Evolutionary conservation across 1,140 invertebrate genomes (phyloP), one percentile per base, ranked within the genome.

Genomic region (Xylocopa sonorina): DNA sequence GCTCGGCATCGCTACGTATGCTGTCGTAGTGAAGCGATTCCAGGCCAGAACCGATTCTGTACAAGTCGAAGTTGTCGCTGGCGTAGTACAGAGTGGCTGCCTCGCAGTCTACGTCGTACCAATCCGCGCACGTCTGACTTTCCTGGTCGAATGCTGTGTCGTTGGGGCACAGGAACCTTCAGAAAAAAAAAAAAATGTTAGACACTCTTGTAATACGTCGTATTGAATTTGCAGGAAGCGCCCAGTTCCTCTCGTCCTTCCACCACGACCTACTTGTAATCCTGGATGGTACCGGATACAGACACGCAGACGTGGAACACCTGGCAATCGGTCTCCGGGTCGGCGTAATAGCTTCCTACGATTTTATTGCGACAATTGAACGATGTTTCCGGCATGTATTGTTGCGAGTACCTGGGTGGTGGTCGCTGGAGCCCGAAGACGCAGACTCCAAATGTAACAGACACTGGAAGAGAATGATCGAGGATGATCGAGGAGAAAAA

Each of bases 111-210:
- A 98, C 96, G 88, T 98, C 97, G 78, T 96, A 96, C 97, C 97
- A 98, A 88, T 97, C 96, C 60, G 97, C 97, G 90, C 97, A 98
- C 32, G 97, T 98, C 91, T 98, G 97, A 71, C 97, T 96, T 89
- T 98, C 97, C 90, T 98, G 97, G 89, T 98, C 97, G 92, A 98
- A 98, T 75, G 97, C 95, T 0, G 97, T 98, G 80, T 97, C 97
- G 87, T 98, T 98, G 5, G 97, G 97, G 90, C 97, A 98, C 82
- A 98, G 94, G 93, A 98, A 98, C 84, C 96, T 95, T 58, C 14
- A 0, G 92, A 95, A 96, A 93, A 27, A 29, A 64, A 38, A 18
- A 53, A 2, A 41, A 3, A 21, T 24, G 5, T n/a, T n/a, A n/a
- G n/a, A n/a, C n/a, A n/a, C n/a, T n/a, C n/a, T n/a, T n/a, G 9